Evolutionary conservation across 2,888 invertebrate genomes (phyloP).

Genomic region (Perithous albicinctus): DNA sequence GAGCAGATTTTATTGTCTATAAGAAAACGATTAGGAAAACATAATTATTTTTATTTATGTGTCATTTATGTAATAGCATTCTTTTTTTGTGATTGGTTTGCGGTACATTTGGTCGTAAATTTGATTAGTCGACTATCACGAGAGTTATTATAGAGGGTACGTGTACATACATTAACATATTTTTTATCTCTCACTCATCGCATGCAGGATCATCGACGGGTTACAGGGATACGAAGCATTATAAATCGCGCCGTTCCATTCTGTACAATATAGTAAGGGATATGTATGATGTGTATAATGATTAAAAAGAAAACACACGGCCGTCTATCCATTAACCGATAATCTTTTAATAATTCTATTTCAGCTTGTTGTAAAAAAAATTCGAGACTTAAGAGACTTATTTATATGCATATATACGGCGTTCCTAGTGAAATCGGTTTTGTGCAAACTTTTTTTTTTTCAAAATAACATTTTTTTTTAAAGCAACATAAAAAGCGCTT

Average conservation of each 20-base stretch:
- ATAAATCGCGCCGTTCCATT: conserved; percentile 37
- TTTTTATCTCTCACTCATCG: conserved; percentile 58
- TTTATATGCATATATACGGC: not conserved
- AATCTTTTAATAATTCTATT: conserved; percentile 25
- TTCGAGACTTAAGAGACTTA: not conserved
- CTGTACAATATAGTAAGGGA: conserved; percentile 42
- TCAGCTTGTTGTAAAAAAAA: not conserved
- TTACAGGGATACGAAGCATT: conserved; percentile 41
- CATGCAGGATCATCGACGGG: conserved; percentile 64
- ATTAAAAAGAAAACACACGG: conserved; percentile 37
- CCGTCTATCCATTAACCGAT: not conserved
- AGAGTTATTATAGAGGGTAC: conserved; percentile 18
- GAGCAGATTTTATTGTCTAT: not conserved
- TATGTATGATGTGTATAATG: conserved; percentile 55
- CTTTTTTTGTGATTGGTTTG: not conserved
- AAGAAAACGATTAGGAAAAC: not conserved
- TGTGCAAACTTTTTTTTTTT: not conserved
- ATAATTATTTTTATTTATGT: not conserved
- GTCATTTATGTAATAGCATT: not conserved
- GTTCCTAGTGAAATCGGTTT: not conserved
- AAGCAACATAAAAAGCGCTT: not conserved
- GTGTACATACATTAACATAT: conserved; percentile 58
- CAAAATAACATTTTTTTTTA: not conserved
- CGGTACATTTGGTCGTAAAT: conserved; percentile 1
- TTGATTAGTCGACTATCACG: conserved; percentile 10